A percentile compares a stretch with the other conserved stretches of the same genome.
phyloP scores from a whole-genome alignment of 2,797 vertebrate genomes.

The Clamator glandarius region DNA sequence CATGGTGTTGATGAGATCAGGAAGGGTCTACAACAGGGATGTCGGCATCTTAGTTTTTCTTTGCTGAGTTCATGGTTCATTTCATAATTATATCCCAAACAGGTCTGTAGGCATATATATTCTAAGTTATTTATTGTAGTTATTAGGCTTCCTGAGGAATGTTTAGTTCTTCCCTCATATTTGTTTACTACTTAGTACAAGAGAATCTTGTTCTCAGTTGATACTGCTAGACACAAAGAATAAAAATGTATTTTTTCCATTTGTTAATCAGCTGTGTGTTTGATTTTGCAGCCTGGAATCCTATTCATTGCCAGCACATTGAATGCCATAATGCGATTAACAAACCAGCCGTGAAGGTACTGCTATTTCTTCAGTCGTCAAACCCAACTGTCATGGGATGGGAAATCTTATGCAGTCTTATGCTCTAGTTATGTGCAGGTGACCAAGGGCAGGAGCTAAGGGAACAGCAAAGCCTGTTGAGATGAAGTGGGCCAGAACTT shows the following conservation, averaged over 20 bases:
- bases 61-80: neutral
- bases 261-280: constrained; percentile 60
- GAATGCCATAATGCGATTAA: constrained; percentile 99
- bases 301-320: constrained; percentile 98
- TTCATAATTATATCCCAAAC: neutral
- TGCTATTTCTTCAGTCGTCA: neutral
- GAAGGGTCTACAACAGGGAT: neutral
- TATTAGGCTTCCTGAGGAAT: neutral
- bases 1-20: neutral
- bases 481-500: neutral
- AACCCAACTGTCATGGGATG: neutral
- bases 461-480: neutral
- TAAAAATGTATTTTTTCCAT: neutral
- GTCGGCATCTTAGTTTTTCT: neutral
- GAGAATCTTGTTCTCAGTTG: neutral
- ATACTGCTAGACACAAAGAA: neutral
- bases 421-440: neutral
- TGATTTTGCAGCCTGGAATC: constrained; percentile 94
- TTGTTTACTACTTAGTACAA: neutral
- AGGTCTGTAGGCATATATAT: neutral
- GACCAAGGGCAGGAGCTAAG: neutral
- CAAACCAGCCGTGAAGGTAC: constrained; percentile 99
- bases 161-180: neutral
- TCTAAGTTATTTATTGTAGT: neutral
- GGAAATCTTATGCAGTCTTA: neutral